Percentiles rank a stretch among this genome's conserved stretches.
phyloP scores from a whole-genome alignment of 2,888 invertebrate species.

The Taenaris catops region DNA sequence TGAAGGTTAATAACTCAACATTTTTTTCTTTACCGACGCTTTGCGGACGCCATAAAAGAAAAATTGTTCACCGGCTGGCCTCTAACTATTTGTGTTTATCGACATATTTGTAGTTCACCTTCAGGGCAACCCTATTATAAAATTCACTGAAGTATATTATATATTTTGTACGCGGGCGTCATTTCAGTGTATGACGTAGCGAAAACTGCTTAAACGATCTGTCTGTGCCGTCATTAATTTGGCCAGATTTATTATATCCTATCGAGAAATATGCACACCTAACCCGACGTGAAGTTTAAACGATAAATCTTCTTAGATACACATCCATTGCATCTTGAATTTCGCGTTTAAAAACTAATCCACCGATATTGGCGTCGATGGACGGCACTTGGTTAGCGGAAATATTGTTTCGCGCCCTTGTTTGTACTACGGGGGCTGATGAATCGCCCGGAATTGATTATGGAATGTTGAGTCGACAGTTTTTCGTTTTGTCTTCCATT shows the following conservation, averaged over 20 bases:
- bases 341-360: slow-evolving; percentile 22
- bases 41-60: slow-evolving; percentile 13
- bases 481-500: slow-evolving; percentile 48
- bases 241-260: slow-evolving; percentile 67
- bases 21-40: slow-evolving; percentile 27
- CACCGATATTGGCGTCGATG: slow-evolving; percentile 18
- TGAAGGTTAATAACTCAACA: slow-evolving; percentile 50
- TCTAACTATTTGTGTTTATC: slow-evolving; percentile 16
- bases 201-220: slow-evolving; percentile 66
- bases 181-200: slow-evolving; percentile 64
- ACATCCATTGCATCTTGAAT: slow-evolving; percentile 36
- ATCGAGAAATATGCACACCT: slow-evolving; percentile 40
- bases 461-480: slow-evolving; percentile 57
- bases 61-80: slow-evolving; percentile 17
- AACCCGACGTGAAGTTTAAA: slow-evolving; percentile 28
- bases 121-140: slow-evolving; percentile 28
- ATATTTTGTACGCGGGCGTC: slow-evolving; percentile 35
- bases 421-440: slow-evolving; percentile 29
- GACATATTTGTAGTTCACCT: too few species aligned
- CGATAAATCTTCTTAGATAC: slow-evolving; percentile 27
- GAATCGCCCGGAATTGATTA: slow-evolving; percentile 53
- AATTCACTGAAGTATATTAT: slow-evolving; percentile 30
- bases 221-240: slow-evolving; percentile 70
- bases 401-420: slow-evolving; percentile 26
- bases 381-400: slow-evolving; percentile 17